phyloP scores from a whole-genome alignment of 2,797 vertebrate genomes.

The Odontamblyopus rebecca region DNA sequence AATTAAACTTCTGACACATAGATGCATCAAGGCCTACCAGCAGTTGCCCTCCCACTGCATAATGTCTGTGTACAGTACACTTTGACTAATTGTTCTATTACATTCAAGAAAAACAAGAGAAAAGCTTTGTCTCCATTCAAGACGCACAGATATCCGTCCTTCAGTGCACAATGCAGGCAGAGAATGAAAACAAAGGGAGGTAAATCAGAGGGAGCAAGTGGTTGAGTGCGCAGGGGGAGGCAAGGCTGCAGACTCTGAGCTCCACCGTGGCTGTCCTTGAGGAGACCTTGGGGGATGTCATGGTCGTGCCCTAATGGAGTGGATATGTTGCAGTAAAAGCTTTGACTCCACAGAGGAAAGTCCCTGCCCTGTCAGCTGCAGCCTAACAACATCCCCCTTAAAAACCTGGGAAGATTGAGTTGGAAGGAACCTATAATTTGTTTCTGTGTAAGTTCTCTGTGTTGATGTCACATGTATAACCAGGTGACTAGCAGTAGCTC shows the following conservation, averaged over 20 bases:
- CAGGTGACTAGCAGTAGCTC: too few species aligned
- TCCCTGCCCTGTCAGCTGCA: constrained; percentile 45
- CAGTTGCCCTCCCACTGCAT: neutral
- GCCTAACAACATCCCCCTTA: constrained; percentile 32
- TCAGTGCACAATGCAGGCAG: neutral
- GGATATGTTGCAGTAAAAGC: constrained; percentile 70
- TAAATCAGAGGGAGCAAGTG: neutral
- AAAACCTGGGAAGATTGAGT: constrained; percentile 34
- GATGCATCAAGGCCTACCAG: neutral
- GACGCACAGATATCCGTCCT: neutral
- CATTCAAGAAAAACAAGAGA: constrained; percentile 13
- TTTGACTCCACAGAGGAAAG: constrained; percentile 65
- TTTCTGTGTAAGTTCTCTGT: neutral
- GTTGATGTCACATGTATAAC: neutral
- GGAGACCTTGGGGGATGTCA: constrained; percentile 63
- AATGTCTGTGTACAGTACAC: neutral
- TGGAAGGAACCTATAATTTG: constrained; percentile 9
- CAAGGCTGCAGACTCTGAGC: constrained; percentile 26
- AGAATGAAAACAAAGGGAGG: neutral
- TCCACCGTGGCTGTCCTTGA: constrained; percentile 49
- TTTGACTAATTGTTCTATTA: constrained; percentile 29
- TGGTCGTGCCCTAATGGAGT: constrained; percentile 68
- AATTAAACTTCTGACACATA: neutral
- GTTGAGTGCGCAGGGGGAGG: constrained; percentile 13
- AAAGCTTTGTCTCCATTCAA: constrained; percentile 14